Evolutionary conservation across 2,797 vertebrate genomes (phyloP), one percentile per base, ranked within the genome.

Genomic region (Phrynocephalus guinanensis): DNA sequence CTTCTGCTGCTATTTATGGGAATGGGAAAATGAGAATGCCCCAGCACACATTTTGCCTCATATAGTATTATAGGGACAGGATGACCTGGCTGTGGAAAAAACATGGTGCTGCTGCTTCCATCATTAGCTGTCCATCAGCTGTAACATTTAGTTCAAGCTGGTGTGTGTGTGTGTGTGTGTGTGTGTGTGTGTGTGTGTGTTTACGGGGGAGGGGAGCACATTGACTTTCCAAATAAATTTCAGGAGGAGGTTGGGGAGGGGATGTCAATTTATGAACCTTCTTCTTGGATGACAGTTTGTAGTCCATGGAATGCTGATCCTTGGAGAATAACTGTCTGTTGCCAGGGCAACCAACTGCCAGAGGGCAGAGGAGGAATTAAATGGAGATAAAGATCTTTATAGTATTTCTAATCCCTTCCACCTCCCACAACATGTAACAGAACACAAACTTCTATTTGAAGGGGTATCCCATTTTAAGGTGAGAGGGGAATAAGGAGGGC

Each of bases 341-440:
- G 22, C 85, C 85, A 44, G 52, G 73, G 26, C 26, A 86, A 86
- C 78, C 33, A 73, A 73, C 33, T 73, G 33, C 10, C 78, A 86
- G 52, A 73, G 52, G 48, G 16, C 30, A 44, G 15, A 22, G 73
- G 78, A 8, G 44, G 79, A 86, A 71, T 11, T 56, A 38, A 44
- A 50, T 68, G 71, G 30, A 72, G 71, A 73, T 30, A 8, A 30
- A 72, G 8, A n/a, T 38, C 50, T 72, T 72, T 60, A 56, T 72
- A 80, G 70, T 30, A 2, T 73, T 67, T 80, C 22, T 60, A 60
- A 86, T 38, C 13, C 5, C 60, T 18, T 63, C 18, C 15, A 5
- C 60, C 18, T 1, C 18, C 18, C 60, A 18, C 60, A 63, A 63
- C 18, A 63, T 15, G 13, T 15, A 63, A 26, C 75, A 77, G 75